Evolutionary conservation across 2,888 invertebrate genomes (phyloP).

Genomic region (Andrena minutula): DNA sequence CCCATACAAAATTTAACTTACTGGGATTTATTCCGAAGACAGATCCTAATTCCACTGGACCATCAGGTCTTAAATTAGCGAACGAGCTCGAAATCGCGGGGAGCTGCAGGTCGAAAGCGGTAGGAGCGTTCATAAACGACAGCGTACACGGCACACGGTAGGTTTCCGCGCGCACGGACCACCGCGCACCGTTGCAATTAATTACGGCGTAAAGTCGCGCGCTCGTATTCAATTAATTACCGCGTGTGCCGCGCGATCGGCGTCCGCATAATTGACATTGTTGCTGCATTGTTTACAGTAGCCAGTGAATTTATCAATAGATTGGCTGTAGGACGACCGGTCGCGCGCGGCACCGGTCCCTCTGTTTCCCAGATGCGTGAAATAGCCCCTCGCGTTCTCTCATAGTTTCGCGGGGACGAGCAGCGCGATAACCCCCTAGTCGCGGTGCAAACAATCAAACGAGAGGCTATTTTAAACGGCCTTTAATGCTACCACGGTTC

Average conservation of each 20-base stretch:
- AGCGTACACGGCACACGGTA: neutral
- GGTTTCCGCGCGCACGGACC: constrained; percentile 3
- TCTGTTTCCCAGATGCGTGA: constrained; percentile 15
- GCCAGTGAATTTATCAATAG: constrained; percentile 82
- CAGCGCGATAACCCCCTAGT: neutral
- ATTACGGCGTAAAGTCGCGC: constrained; percentile 54
- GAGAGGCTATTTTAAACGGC: neutral
- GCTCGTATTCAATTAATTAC: constrained; percentile 69
- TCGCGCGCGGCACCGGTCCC: constrained; percentile 36
- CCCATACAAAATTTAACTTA: no score
- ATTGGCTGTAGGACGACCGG: constrained; percentile 63
- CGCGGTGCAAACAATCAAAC: neutral
- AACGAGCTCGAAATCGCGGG: neutral
- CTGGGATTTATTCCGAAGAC: no score
- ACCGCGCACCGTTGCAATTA: constrained; percentile 46
- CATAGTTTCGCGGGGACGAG: constrained; percentile 15
- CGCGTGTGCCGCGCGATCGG: constrained; percentile 70
- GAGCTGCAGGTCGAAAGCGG: neutral
- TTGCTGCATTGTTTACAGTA: constrained; percentile 81
- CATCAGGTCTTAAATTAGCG: neutral
- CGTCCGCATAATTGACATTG: constrained; percentile 83
- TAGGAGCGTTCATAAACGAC: neutral
- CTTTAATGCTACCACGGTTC: neutral
- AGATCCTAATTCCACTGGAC: no score
- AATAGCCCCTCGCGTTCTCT: neutral